These are phyloP conservation scores for Rhynchophorus ferrugineus DNA, from an alignment of 1,140 invertebrate species.

Conservation along the genomic window DNA sequence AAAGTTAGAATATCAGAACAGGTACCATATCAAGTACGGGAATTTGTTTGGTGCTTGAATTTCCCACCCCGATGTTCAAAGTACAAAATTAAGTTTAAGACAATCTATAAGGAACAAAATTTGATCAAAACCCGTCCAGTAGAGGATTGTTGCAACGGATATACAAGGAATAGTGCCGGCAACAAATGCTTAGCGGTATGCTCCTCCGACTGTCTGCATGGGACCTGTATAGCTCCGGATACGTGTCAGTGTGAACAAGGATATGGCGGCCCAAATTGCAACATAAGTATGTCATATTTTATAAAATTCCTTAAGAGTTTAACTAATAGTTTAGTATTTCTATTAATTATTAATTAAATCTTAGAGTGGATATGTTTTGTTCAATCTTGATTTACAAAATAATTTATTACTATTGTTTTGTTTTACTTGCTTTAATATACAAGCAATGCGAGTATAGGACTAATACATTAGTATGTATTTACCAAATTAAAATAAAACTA, in stretches of 20 bases:
- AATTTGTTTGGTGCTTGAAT: constrained; percentile 73
- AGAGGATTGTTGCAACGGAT: constrained; percentile 79
- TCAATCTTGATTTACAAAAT: too few relatives aligned
- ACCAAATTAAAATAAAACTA: too few relatives aligned
- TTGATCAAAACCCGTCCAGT: constrained; percentile 66
- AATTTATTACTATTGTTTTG: too few relatives aligned
- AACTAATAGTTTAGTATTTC: too few relatives aligned
- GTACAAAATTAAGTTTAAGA: constrained; percentile 69
- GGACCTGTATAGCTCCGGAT: constrained; percentile 76
- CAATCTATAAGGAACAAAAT: constrained; percentile 62
- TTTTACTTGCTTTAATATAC: too few relatives aligned
- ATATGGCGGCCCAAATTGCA: constrained; percentile 80
- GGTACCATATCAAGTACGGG: constrained; percentile 72
- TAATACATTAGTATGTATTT: too few relatives aligned
- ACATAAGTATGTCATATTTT: constrained; percentile 65
- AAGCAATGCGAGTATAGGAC: too few relatives aligned
- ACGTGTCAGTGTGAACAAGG: constrained; percentile 79
- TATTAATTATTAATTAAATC: background rate
- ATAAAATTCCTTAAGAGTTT: background rate
- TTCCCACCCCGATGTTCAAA: constrained; percentile 79
- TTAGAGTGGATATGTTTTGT: constrained; percentile 18
- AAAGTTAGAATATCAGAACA: constrained; percentile 67
- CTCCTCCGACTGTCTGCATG: constrained; percentile 71
- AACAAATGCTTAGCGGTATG: constrained; percentile 72
- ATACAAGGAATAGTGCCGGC: constrained; percentile 52